Base-by-base conservation (phyloP, 2,113 vertebrate species). In the Protobothrops flavoviridis region DNA sequence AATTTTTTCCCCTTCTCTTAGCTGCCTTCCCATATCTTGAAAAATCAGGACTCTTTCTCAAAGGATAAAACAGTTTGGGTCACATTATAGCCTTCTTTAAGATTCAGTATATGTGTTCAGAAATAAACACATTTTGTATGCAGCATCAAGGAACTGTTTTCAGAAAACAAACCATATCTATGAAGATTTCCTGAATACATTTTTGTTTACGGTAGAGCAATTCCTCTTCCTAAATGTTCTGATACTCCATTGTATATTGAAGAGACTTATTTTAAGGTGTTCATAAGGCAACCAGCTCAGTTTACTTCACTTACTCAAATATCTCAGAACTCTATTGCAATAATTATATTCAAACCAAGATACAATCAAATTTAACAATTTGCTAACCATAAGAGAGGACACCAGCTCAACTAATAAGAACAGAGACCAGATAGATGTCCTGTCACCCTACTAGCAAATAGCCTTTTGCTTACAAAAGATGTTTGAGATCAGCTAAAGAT, bases 161-260 rank as follows among this genome's bases (percentile, higher is more conserved):
- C 61, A 90, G 87, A 90, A 89, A 85, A 74, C 39, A 48, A 85
- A 89, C n/a, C 21, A 11, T 29, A n/a, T 39, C 8, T 55, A 92
- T 43, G 56, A 48, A 64, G 29, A n/a, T 43, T 90, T 21, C 3
- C 55, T 53, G 23, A 74, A 86, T 33, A 29, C 2, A 24, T n/a
- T 15, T 90, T 56, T 89, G 95, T 93, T 90, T 74, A 92, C 88
- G 90, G 85, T 93, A 81, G 61, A 5, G 56, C 88, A 52, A 24
- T 93, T 95, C 96, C 96, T 94, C 90, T 90, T 91, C 89, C 95
- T 69, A 92, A 96, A 91, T 93, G 95, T 91, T 95, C 95, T 93
- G 96, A 92, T 57, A 96, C 23, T 20, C 89, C 95, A 96, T 95
- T 94, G 93, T 96, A 91, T 90, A 95, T 96, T 95, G 95, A 96